These are phyloP conservation scores for Sinosuthora webbiana DNA, from an alignment of 2,113 vertebrate genomes.

Conservation along the genomic window DNA sequence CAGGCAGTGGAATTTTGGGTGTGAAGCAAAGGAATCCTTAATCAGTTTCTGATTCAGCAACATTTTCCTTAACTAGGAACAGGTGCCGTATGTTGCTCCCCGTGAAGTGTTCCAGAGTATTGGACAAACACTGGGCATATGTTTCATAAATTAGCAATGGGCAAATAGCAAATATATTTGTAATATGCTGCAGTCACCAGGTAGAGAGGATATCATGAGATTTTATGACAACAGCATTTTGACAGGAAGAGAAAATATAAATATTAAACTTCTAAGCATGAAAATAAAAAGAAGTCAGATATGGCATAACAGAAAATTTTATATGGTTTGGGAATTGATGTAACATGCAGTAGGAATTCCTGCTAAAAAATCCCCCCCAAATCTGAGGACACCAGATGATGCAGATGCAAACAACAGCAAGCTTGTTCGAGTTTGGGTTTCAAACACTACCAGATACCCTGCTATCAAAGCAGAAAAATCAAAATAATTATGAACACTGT, in stretches of 20 bases:
- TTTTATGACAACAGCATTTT: neutral
- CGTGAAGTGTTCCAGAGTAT: neutral
- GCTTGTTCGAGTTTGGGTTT: neutral
- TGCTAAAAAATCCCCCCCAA: neutral
- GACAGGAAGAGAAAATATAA: neutral
- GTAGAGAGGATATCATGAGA: neutral
- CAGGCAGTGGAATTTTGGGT: neutral
- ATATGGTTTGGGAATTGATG: neutral
- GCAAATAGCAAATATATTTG: conserved; percentile 14
- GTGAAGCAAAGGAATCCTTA: conserved; percentile 12
- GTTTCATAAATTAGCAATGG: conserved; percentile 16
- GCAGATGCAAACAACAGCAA: neutral
- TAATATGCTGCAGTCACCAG: neutral
- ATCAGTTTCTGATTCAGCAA: neutral
- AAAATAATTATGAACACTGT: neutral
- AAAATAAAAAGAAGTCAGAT: neutral
- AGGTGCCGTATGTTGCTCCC: neutral
- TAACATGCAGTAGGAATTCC: neutral
- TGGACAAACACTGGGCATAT: conserved; percentile 1
- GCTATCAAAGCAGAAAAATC: neutral
- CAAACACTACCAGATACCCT: neutral
- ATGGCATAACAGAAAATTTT: neutral
- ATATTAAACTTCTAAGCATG: neutral
- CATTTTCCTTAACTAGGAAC: neutral
- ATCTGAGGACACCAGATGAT: neutral